Evolutionary conservation across 2,888 invertebrate genomes (phyloP).

Genomic region (Ceratothoa steindachneri): DNA sequence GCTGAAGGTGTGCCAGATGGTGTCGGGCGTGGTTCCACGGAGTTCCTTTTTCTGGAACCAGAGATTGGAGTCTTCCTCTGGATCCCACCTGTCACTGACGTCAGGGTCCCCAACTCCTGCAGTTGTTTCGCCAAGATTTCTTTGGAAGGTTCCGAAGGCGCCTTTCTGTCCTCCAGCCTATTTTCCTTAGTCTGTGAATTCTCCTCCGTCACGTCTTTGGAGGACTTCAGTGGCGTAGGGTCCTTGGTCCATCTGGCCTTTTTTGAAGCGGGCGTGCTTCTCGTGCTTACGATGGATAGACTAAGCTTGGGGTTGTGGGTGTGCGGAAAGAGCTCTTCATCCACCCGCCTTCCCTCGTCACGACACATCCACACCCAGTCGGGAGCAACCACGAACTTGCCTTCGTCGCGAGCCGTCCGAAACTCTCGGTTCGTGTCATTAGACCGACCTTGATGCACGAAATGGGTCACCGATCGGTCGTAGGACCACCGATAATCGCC

Average conservation of each 20-base stretch:
- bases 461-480: constrained; percentile 53
- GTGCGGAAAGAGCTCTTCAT: constrained; percentile 54
- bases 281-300: constrained; percentile 46
- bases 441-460: constrained; percentile 53
- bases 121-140: constrained; percentile 29
- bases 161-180: not conserved
- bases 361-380: constrained; percentile 53
- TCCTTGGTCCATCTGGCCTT: not conserved
- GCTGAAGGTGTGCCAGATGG: not conserved
- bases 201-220: not conserved
- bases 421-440: constrained; percentile 54
- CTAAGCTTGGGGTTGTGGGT: constrained; percentile 53
- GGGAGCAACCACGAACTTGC: constrained; percentile 54
- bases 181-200: not conserved
- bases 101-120: constrained; percentile 35
- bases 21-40: not conserved
- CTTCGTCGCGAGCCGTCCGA: constrained; percentile 52
- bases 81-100: constrained; percentile 4
- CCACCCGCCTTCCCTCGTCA: constrained; percentile 52
- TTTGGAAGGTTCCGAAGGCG: not conserved
- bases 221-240: not conserved
- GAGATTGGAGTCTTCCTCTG: not conserved
- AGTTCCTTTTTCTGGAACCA: constrained; percentile 1
- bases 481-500: constrained; percentile 52
- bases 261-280: constrained; percentile 15